Conservation (phyloP, 2,113 vertebrate genomes). For the Syngnathus scovelli region DNA sequence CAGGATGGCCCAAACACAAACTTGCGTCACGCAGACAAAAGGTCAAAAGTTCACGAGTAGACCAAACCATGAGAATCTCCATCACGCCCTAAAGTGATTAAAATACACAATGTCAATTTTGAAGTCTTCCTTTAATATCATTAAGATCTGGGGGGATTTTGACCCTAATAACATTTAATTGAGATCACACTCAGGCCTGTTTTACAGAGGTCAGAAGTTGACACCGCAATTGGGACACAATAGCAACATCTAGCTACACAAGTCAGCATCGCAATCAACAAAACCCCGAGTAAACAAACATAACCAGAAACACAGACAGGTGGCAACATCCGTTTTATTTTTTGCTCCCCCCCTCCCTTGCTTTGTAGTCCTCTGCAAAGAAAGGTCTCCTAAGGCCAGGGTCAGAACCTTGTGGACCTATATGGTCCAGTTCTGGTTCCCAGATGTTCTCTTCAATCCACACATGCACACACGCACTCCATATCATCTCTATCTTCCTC, state of each 20-base stretch:
- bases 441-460: slow-evolving; percentile 72
- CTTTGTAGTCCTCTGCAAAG: slow-evolving; percentile 45
- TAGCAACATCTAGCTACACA: no score
- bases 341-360: slow-evolving; percentile 45
- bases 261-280: slow-evolving; percentile 50
- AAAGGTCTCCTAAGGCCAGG: slow-evolving; percentile 75
- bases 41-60: slow-evolving; percentile 57
- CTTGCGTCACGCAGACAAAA: neutral
- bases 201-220: slow-evolving; percentile 1
- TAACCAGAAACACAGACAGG: slow-evolving; percentile 73
- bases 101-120: slow-evolving; percentile 7
- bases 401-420: slow-evolving; percentile 77
- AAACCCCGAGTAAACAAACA: slow-evolving; percentile 78
- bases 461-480: slow-evolving; percentile 3
- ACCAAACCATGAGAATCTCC: slow-evolving; percentile 18
- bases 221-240: neutral
- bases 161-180: slow-evolving; percentile 2
- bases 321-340: slow-evolving; percentile 49
- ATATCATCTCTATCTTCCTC: slow-evolving; percentile 13
- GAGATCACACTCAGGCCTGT: neutral
- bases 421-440: slow-evolving; percentile 70
- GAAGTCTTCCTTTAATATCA: slow-evolving; percentile 3
- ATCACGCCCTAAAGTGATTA: slow-evolving; percentile 18
- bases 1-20: slow-evolving; percentile 17
- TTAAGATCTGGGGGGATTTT: slow-evolving; percentile 1